These are phyloP conservation scores for Trachelus iudaicus DNA, from an alignment of 2,888 invertebrate genomes.

Conservation along the genomic window DNA sequence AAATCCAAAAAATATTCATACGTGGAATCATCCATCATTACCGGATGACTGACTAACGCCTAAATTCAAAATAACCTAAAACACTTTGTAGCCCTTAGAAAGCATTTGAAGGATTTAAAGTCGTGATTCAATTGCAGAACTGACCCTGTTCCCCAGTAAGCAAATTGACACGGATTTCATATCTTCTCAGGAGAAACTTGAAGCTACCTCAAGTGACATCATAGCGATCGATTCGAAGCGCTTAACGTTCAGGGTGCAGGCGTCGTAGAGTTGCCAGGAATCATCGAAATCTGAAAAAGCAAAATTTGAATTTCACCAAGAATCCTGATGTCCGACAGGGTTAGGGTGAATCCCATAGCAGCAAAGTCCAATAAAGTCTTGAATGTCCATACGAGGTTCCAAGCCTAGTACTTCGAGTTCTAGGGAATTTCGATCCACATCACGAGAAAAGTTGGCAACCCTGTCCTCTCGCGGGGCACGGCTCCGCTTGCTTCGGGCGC, in stretches of 20 bases:
- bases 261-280: neutral
- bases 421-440: neutral
- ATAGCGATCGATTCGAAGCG: neutral
- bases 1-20: neutral
- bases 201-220: neutral
- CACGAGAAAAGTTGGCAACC: slow-evolving; percentile 39
- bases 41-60: neutral
- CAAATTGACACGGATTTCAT: neutral
- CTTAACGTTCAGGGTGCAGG: neutral
- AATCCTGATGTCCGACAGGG: neutral
- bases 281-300: neutral
- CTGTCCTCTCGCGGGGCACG: slow-evolving; percentile 52
- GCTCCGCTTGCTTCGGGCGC: slow-evolving; percentile 47
- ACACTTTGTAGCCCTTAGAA: neutral
- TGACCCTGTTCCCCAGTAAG: neutral
- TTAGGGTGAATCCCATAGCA: neutral
- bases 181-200: neutral
- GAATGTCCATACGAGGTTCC: neutral
- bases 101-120: neutral
- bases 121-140: neutral
- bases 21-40: neutral
- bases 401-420: neutral
- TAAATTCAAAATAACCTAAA: neutral
- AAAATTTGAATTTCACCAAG: neutral
- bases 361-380: neutral